These are phyloP conservation scores for Oncorhynchus masou DNA, from an alignment of 2,113 vertebrate genomes.

Conservation along the genomic window DNA sequence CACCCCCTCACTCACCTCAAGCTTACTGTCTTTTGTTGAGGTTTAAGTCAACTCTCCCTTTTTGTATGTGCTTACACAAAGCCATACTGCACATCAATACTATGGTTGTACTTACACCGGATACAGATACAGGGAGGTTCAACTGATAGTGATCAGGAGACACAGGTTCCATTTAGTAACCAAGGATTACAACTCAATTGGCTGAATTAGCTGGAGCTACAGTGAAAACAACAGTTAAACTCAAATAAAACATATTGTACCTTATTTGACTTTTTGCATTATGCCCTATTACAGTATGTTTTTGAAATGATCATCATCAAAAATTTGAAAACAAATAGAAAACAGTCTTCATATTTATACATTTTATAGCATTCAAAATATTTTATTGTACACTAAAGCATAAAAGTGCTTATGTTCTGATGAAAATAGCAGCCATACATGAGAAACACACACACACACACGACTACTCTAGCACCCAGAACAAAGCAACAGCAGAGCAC, in stretches of 20 bases:
- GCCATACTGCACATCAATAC: conserved; percentile 25
- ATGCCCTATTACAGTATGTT: not conserved
- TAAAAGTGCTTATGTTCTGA: not conserved
- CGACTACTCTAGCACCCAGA: conserved; percentile 24
- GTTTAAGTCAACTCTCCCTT: conserved; percentile 43
- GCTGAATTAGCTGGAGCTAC: conserved; percentile 16
- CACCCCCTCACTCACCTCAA: not conserved
- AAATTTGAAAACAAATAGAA: not conserved
- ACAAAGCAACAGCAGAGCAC: conserved; percentile 47
- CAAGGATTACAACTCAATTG: conserved; percentile 36
- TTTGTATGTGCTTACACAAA: conserved; percentile 42
- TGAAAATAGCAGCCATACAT: conserved; percentile 20
- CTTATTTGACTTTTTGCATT: not conserved
- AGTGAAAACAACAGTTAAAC: not conserved
- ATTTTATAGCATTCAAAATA: not conserved
- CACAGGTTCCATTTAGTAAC: conserved; percentile 46
- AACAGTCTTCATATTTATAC: not conserved
- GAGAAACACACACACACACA: conserved; percentile 1
- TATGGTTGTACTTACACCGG: conserved; percentile 11
- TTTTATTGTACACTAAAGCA: conserved; percentile 8
- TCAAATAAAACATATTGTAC: not conserved
- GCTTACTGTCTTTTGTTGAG: conserved; percentile 47
- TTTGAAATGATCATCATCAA: not conserved
- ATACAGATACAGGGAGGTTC: conserved; percentile 23
- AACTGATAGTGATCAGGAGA: conserved; percentile 46